Evolutionary conservation across 2,797 vertebrate genomes (phyloP).

Genomic region (Valencia hispanica): DNA sequence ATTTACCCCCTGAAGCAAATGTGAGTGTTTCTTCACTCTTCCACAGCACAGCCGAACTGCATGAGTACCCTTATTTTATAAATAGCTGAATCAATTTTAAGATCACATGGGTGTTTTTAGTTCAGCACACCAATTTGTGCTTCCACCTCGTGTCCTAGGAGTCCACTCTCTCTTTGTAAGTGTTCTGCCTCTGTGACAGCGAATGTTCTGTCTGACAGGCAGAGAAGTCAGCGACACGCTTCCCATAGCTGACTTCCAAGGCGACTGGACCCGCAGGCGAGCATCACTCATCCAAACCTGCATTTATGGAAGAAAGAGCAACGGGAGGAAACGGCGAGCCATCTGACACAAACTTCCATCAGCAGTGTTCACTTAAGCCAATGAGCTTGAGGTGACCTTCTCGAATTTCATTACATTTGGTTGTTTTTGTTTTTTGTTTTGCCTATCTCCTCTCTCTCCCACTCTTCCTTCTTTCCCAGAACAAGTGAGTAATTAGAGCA

Average conservation of each 20-base stretch:
- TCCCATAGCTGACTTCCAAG: slow-evolving; percentile 37
- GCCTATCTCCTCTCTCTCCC: neutral
- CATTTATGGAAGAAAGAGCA: slow-evolving; percentile 18
- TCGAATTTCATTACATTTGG: slow-evolving; percentile 69
- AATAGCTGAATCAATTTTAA: slow-evolving; percentile 16
- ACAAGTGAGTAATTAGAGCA: slow-evolving; percentile 78
- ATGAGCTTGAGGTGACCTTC: slow-evolving; percentile 73
- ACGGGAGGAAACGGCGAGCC: slow-evolving; percentile 11
- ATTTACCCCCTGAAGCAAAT: slow-evolving; percentile 49
- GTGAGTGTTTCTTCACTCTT: slow-evolving; percentile 14
- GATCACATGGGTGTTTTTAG: slow-evolving; percentile 32
- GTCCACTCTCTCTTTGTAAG: slow-evolving; percentile 41
- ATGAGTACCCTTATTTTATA: slow-evolving; percentile 17
- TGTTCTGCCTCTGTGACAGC: slow-evolving; percentile 46
- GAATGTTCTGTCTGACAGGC: slow-evolving; percentile 42
- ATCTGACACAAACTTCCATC: slow-evolving; percentile 50
- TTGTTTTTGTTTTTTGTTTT: slow-evolving; percentile 27
- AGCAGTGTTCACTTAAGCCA: slow-evolving; percentile 58
- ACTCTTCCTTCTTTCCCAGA: slow-evolving; percentile 57
- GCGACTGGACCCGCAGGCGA: slow-evolving; percentile 34
- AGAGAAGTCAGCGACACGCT: slow-evolving; percentile 21
- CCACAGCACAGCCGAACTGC: neutral
- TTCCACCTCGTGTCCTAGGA: slow-evolving; percentile 15
- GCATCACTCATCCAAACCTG: slow-evolving; percentile 45
- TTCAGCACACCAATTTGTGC: slow-evolving; percentile 47